Evolutionary conservation across 2,888 invertebrate genomes (phyloP), one percentile per base, ranked within the genome.

Genomic region (Aspidiotus destructor): DNA sequence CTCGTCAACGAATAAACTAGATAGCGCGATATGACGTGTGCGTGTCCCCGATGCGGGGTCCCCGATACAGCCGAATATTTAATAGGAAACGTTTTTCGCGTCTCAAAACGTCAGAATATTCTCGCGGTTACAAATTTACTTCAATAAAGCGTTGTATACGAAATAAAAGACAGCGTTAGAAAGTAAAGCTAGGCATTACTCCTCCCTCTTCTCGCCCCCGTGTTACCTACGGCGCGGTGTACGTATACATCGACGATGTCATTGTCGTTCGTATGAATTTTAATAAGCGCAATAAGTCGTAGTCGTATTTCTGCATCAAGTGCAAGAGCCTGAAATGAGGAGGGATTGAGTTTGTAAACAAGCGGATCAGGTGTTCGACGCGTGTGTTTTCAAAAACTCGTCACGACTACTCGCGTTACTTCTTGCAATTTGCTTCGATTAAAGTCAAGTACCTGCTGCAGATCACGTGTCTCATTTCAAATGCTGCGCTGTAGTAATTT

Each of bases 101-200:
- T n/a, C n/a, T 48, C 10, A 48, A 28, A 48, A 48, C 48, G 48
- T 48, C 11, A 48, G n/a, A 11, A 28, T 11, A 11, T 48, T 13
- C 48, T 48, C n/a, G 48, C 11, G n/a, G 48, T 48, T 48, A 48
- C 48, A 48, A 48, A 48, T 48, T 48, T 48, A n/a, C 48, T 48
- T n/a, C 11, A n/a, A n/a, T n/a, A 48, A 48, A 48, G n/a, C 28
- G 28, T 28, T 28, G 28, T 28, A 28, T 28, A 28, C n/a, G 11
- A 11, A 48, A 48, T 13, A 48, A 48, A 11, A 48, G 48, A 48
- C 48, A 48, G 6, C 48, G 48, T 13, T 48, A n/a, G 48, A 48
- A 48, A 48, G n/a, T 48, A 48, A 48, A 48, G 48, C 48, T n/a
- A n/a, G 48, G 48, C 48, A 48, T 48, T 48, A 48, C 48, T n/a